Evolutionary conservation across 2,113 vertebrate species (phyloP), one percentile per base, ranked within the genome.

Genomic region (Malaclemys terrapin): DNA sequence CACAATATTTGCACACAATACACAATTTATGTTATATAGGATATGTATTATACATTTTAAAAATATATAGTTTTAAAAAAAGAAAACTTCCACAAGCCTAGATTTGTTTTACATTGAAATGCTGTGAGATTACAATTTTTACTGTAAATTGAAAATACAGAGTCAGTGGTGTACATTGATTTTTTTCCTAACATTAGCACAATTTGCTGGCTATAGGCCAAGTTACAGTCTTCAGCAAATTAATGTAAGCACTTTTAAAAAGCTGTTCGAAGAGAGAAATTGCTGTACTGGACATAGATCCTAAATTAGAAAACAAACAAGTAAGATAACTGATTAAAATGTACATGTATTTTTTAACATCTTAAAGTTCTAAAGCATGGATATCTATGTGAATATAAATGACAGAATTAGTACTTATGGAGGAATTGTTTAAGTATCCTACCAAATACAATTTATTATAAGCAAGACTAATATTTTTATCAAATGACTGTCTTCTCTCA

Each of bases 401-500:
- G 90, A 81, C 45, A 93, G 80, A 62, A 92, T 1, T 45, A 31
- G 10, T 88, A 53, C 53, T 88, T 49, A 85, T 82, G 93, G 93
- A 81, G 50, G 35, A 85, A 27, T 22, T 72, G 65, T 72, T 20
- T 72, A 38, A 72, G 20, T 38, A 72, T n/a, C 62, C 62, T 69
- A n/a, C 35, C 13, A n/a, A 19, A n/a, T n/a, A 69, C 7, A n/a
- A 4, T 19, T 69, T 69, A 69, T 69, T 35, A 19, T 69, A n/a
- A 69, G 59, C 5, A 35, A 65, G 19, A 88, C 57, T 24, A 65
- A 29, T 47, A 89, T 14, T 88, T 59, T 10, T 78, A 78, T 53
- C 62, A 88, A 94, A 93, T 8, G 92, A 24, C 59, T 69, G n/a
- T 62, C 80, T 85, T 96, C 81, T 84, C 82, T 95, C 87, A 91